phyloP scores from a whole-genome alignment of 37 sponge, comb jelly and placozoan genomes.

The Diacarnus erythraeanus region DNA sequence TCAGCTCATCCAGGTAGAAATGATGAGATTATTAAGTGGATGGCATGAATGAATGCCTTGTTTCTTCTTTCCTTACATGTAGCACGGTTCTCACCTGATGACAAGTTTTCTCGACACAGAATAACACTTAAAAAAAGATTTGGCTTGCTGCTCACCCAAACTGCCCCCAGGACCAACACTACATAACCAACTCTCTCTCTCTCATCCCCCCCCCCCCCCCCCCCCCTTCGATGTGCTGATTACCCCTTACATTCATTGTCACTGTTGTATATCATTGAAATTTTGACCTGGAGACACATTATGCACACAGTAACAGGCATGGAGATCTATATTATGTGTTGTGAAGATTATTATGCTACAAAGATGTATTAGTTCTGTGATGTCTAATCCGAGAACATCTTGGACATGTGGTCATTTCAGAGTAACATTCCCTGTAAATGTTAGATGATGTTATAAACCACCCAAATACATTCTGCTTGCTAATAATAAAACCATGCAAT shows the following conservation, averaged over 20 bases:
- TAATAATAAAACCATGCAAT: no score
- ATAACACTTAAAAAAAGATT: conserved; percentile 89
- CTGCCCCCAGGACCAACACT: background rate
- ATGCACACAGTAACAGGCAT: background rate
- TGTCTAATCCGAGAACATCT: conserved; percentile 7
- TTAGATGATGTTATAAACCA: no score
- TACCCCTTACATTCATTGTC: background rate
- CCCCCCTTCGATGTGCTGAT: no score
- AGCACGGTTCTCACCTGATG: conserved; percentile 97
- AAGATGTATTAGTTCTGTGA: background rate
- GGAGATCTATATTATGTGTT: background rate
- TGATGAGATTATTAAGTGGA: background rate
- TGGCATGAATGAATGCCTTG: background rate
- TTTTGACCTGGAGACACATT: background rate
- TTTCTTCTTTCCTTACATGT: background rate
- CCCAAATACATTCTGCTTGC: no score
- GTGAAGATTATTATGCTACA: background rate
- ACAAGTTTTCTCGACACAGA: conserved; percentile 90
- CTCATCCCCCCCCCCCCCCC: no score
- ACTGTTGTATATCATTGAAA: background rate
- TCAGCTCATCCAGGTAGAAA: conserved; percentile 96
- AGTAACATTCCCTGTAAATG: conserved; percentile 19
- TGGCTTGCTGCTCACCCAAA: conserved; percentile 87
- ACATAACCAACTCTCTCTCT: background rate
- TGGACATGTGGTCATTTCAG: conserved; percentile 22